Percentiles rank a stretch among this genome's conserved stretches.
phyloP scores from a whole-genome alignment of 2,888 invertebrate genomes.

The Leucozona laternaria region DNA sequence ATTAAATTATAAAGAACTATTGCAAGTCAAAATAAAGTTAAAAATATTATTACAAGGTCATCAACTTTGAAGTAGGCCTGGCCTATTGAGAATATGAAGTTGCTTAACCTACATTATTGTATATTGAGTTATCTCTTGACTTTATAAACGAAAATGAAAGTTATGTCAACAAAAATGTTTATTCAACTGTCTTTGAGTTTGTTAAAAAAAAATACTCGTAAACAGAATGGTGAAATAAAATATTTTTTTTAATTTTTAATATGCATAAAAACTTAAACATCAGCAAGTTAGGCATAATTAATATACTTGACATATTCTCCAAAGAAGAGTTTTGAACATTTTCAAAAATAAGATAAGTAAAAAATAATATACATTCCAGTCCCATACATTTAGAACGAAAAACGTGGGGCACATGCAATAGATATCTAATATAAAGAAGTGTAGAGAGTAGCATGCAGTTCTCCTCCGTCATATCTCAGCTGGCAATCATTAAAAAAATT shows the following conservation, averaged over 20 bases:
- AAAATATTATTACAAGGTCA: constrained; percentile 15
- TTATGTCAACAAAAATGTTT: constrained; percentile 4
- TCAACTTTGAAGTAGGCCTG: constrained; percentile 3
- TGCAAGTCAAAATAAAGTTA: background rate
- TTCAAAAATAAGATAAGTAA: too few species aligned
- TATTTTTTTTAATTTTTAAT: background rate
- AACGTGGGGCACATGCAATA: too few species aligned
- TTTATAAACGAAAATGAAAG: constrained; percentile 18
- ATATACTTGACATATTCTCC: too few species aligned
- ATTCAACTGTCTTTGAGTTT: constrained; percentile 6
- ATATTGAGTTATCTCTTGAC: background rate
- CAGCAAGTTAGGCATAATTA: too few species aligned
- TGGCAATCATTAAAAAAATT: too few species aligned
- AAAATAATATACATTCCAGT: too few species aligned
- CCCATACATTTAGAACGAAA: too few species aligned
- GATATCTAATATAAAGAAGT: too few species aligned
- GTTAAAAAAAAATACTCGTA: background rate
- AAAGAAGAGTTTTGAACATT: too few species aligned
- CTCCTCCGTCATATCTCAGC: too few species aligned
- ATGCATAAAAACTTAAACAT: too few species aligned
- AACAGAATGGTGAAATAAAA: background rate
- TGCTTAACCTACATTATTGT: constrained; percentile 15
- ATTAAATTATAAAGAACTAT: background rate
- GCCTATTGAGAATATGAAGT: constrained; percentile 2
- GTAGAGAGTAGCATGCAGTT: too few species aligned